Evolutionary conservation across 1,140 invertebrate genomes (phyloP).

Genomic region (Tigriopus japonicus): DNA sequence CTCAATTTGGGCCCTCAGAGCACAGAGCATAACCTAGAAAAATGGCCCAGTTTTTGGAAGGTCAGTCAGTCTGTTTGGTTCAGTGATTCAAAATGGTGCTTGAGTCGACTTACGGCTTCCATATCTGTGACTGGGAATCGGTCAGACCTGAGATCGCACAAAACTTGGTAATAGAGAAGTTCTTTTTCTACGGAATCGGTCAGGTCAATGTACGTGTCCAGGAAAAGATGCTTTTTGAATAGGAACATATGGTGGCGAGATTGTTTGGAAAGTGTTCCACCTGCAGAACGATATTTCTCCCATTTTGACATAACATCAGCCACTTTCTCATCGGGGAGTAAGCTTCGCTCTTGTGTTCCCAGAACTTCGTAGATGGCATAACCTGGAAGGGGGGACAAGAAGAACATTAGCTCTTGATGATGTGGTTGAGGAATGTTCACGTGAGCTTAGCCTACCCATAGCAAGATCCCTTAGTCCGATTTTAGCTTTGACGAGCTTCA

Average conservation of each 20-base stretch:
- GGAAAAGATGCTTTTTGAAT: slow-evolving; percentile 82
- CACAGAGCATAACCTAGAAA: slow-evolving; percentile 73
- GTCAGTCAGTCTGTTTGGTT: neutral
- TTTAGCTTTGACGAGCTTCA: slow-evolving; percentile 72
- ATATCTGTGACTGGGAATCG: slow-evolving; percentile 73
- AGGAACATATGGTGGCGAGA: slow-evolving; percentile 32
- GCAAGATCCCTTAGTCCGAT: slow-evolving; percentile 68
- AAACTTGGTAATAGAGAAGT: slow-evolving; percentile 81
- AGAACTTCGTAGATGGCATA: slow-evolving; percentile 61
- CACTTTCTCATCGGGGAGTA: slow-evolving; percentile 62
- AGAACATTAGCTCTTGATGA: neutral
- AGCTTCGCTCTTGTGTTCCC: slow-evolving; percentile 57
- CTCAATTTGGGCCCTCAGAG: slow-evolving; percentile 79
- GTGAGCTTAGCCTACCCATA: slow-evolving; percentile 31
- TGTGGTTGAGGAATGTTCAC: neutral
- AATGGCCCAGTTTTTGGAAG: slow-evolving; percentile 17
- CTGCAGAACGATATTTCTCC: slow-evolving; percentile 34
- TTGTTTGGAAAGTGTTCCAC: slow-evolving; percentile 13
- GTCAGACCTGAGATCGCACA: slow-evolving; percentile 71
- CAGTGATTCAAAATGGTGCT: neutral
- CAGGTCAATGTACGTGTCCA: slow-evolving; percentile 59
- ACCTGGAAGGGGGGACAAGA: slow-evolving; percentile 25
- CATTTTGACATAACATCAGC: slow-evolving; percentile 88
- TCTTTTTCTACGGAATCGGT: slow-evolving; percentile 82
- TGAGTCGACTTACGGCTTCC: slow-evolving; percentile 52